These are phyloP conservation scores for Orchestia grillus DNA, from an alignment of 1,140 invertebrate genomes.

Conservation along the genomic window DNA sequence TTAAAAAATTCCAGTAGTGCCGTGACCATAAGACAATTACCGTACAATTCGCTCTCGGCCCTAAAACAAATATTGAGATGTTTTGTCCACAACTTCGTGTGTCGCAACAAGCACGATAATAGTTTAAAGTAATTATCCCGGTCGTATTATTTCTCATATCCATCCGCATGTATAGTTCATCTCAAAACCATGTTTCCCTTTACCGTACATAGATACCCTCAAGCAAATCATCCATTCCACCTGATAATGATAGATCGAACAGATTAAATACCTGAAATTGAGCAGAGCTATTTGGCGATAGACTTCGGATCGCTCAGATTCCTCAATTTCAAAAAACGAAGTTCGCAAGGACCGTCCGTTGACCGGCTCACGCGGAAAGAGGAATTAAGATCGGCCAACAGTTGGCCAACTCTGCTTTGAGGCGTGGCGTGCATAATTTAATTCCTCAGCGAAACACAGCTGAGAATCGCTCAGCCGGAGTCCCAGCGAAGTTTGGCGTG, in stretches of 20 bases:
- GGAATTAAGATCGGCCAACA: background rate
- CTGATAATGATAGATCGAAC: background rate
- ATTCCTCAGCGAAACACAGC: background rate
- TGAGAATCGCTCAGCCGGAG: background rate
- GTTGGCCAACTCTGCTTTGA: background rate
- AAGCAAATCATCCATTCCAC: background rate
- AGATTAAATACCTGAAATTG: background rate
- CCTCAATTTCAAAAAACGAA: background rate
- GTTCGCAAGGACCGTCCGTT: background rate
- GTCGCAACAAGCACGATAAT: no score
- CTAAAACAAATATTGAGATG: no score
- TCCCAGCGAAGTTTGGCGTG: background rate
- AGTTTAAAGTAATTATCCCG: no score
- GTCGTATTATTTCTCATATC: no score
- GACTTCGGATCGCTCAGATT: background rate
- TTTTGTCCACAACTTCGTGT: no score
- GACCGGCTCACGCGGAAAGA: background rate
- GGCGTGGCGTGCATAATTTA: conserved; percentile 6
- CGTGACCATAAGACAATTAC: no score
- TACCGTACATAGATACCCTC: background rate
- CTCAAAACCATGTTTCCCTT: no score
- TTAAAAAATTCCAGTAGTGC: no score
- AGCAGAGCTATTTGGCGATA: background rate
- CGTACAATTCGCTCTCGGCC: no score
- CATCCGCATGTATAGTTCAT: no score